Evolutionary conservation across 2,797 vertebrate genomes (phyloP), one percentile per base, ranked within the genome.

Genomic region (Peromyscus aztecus): DNA sequence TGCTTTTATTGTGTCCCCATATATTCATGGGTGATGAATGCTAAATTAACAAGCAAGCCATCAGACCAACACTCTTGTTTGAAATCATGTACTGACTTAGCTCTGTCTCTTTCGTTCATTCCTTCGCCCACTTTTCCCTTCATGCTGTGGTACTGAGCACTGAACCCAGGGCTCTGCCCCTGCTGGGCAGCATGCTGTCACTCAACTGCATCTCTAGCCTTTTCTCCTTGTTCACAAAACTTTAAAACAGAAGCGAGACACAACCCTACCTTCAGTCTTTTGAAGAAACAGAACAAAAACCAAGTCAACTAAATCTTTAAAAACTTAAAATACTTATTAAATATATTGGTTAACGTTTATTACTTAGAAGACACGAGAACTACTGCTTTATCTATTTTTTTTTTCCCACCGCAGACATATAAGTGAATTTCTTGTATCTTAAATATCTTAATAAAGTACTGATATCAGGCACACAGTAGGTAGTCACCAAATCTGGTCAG

Each of bases 371-470:
- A 61, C 23, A 9, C 6, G 21, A 78, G 57, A 91, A 75, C 17
- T 63, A n/a, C 3, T 82, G 59, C 24, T 76, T 89, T n/a, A 71
- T 55, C 75, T 86, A 17, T 37, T 93, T 88, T 59, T 93, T 88
- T 59, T 49, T 24, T 11, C 13, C 52, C 0, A 67, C 2, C 43
- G 2, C 46, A 16, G 52, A 69, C 11, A 16, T 88, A 9, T n/a
- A 31, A 90, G 87, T 89, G 10, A 90, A 82, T 71, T 90, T 88
- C n/a, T 59, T 76, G 24, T 43, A 83, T 24, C 69, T 84, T 78
- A 37, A 65, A 49, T 27, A 55, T 37, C 78, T 69, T 94, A 93
- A 57, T 29, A 81, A 92, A 81, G 16, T 4, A 65, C 11, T 43
- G 34, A 88, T 37, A 49, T 63, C 29, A 59, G 89, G 77, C 46